Conservation (phyloP, 2,888 invertebrate species). For the Tyria jacobaeae region DNA sequence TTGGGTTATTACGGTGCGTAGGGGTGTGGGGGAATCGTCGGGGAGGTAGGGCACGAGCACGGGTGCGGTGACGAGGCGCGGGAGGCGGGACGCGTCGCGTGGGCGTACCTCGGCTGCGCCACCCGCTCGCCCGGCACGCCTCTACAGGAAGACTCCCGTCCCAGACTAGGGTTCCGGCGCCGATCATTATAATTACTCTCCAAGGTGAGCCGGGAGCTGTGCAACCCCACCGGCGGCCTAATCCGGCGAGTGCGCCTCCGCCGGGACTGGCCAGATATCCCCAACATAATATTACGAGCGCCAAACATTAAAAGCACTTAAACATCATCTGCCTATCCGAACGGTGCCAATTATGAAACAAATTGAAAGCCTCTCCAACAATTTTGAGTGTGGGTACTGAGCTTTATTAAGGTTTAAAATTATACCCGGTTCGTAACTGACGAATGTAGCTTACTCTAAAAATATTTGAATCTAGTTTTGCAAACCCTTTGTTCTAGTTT, state of each 20-base stretch:
- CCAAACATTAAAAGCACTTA: conserved; percentile 78
- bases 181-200: conserved; percentile 87
- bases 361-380: conserved; percentile 72
- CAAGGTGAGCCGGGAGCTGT: conserved; percentile 81
- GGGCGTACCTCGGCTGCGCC: conserved; percentile 82
- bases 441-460: conserved; percentile 48
- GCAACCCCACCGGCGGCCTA: conserved; percentile 76
- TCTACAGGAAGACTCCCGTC: conserved; percentile 83
- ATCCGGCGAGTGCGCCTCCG: conserved; percentile 75
- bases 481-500: conserved; percentile 46
- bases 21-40: conserved; percentile 77
- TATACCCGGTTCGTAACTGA: conserved; percentile 44
- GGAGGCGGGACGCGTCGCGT: conserved; percentile 62
- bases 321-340: conserved; percentile 73
- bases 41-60: conserved; percentile 70
- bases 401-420: conserved; percentile 64
- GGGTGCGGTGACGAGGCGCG: conserved; percentile 71
- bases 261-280: conserved; percentile 76
- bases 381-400: conserved; percentile 61
- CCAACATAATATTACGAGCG: conserved; percentile 70
- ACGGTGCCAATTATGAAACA: conserved; percentile 71
- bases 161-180: conserved; percentile 83
- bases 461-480: conserved; percentile 38
- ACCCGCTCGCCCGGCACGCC: conserved; percentile 80
- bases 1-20: conserved; percentile 86